A percentile compares a stretch with the other conserved stretches of the same genome.
These are phyloP conservation scores for Dipodomys merriami DNA, from an alignment of 2,113 vertebrate genomes.

Conservation along the genomic window DNA sequence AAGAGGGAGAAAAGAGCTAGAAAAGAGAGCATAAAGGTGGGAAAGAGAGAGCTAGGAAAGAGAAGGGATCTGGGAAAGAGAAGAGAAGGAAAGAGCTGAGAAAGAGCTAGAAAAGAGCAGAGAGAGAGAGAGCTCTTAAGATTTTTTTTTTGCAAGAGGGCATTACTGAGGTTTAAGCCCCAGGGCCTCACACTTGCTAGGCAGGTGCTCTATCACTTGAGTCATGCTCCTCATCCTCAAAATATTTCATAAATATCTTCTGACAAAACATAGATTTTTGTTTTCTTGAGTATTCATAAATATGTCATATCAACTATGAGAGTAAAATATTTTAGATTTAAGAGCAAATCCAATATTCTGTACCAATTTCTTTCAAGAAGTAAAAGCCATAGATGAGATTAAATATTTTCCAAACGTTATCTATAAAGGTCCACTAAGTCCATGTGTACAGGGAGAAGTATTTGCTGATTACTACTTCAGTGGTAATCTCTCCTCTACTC, in stretches of 20 bases:
- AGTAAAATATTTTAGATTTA: conserved; percentile 39
- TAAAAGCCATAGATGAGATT: not conserved
- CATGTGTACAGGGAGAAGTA: conserved; percentile 19
- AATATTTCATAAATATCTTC: conserved; percentile 42
- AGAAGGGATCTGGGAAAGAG: no score
- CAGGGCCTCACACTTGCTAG: no score
- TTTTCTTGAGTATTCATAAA: conserved; percentile 38
- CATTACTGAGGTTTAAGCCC: no score
- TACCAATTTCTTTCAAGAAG: conserved; percentile 31
- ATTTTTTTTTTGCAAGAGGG: no score
- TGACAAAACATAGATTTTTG: conserved; percentile 22
- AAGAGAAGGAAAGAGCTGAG: no score
- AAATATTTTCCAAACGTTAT: conserved; percentile 40
- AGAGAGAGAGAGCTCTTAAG: no score
- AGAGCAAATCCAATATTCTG: conserved; percentile 42
- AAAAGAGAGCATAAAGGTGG: no score
- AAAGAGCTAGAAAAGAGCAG: no score
- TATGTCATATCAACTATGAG: conserved; percentile 19
- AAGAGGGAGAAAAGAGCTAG: no score
- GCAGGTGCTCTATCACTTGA: no score
- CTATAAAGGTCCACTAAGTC: not conserved
- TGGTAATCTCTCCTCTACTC: not conserved
- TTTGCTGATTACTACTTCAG: conserved; percentile 3
- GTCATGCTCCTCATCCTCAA: not conserved
- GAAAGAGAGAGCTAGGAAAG: no score